phyloP scores from a whole-genome alignment of 2,113 vertebrate species.

The Corythaeola cristata region DNA sequence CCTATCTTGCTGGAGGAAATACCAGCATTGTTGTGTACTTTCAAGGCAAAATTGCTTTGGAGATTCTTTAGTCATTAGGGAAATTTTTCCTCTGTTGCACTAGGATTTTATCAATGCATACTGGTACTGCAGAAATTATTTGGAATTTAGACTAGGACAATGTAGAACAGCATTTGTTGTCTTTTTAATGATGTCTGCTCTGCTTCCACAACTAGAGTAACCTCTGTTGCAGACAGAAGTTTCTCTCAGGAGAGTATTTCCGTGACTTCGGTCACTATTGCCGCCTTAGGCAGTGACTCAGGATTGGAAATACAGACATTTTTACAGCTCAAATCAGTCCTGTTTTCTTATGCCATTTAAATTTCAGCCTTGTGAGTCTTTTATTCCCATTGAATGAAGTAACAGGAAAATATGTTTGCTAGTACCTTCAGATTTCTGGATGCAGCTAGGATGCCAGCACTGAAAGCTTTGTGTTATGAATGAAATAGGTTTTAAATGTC shows the following conservation, averaged over 20 bases:
- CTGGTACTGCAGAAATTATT: background rate
- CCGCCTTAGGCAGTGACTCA: background rate
- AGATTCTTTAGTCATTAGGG: background rate
- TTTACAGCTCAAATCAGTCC: background rate
- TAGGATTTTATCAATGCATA: background rate
- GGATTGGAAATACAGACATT: background rate
- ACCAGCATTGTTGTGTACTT: background rate
- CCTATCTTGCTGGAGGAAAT: background rate
- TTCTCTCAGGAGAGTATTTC: background rate
- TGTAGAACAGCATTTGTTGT: background rate
- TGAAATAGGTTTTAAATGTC: background rate
- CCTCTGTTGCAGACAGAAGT: background rate
- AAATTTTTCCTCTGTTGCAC: background rate
- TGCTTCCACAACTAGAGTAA: background rate
- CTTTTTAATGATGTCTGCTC: background rate
- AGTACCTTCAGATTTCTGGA: background rate
- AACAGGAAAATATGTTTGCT: background rate
- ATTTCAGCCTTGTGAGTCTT: background rate
- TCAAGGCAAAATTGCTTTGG: background rate
- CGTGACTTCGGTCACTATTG: background rate
- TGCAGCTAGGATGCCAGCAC: background rate
- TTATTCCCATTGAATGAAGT: background rate
- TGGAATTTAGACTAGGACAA: background rate
- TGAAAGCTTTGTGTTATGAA: background rate
- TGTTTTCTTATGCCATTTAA: background rate